Conservation (phyloP, 2,888 invertebrate species). For the Ecdyonurus torrentis region DNA sequence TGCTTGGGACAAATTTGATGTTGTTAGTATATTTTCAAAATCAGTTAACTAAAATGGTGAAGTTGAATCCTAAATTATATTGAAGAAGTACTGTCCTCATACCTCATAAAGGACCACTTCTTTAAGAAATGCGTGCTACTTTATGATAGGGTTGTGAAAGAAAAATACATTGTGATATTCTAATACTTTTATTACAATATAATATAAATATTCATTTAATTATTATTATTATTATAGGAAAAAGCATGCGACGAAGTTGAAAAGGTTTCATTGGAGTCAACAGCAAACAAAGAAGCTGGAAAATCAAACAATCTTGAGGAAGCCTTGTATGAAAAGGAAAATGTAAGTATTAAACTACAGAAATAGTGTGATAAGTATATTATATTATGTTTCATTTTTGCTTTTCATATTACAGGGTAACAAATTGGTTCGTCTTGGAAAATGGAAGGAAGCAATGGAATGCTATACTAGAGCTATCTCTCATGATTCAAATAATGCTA, state of each 20-base stretch:
- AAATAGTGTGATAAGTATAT: slow-evolving; percentile 21
- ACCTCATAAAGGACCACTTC: too few species aligned
- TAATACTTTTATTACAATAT: too few species aligned
- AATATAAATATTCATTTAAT: slow-evolving; percentile 9
- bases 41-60: too few species aligned
- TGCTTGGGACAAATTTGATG: slow-evolving; percentile 68
- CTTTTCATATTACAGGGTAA: slow-evolving; percentile 53
- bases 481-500: slow-evolving; percentile 55
- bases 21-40: slow-evolving; percentile 32
- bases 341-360: slow-evolving; percentile 31
- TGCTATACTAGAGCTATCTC: slow-evolving; percentile 82
- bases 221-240: slow-evolving; percentile 27
- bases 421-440: slow-evolving; percentile 47
- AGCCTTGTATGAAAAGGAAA: slow-evolving; percentile 51
- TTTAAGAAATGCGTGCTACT: too few species aligned
- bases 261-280: slow-evolving; percentile 22
- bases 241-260: slow-evolving; percentile 47
- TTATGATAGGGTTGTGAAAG: too few species aligned
- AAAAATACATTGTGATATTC: too few species aligned
- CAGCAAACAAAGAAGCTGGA: slow-evolving; percentile 13
- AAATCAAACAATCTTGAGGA: slow-evolving; percentile 25
- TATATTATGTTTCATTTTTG: neutral
- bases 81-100: too few species aligned
- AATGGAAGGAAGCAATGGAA: slow-evolving; percentile 71
- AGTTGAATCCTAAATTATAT: too few species aligned